Evolutionary conservation across 2,113 vertebrate genomes (phyloP).

Genomic region (Poeciliopsis turrubarensis): DNA sequence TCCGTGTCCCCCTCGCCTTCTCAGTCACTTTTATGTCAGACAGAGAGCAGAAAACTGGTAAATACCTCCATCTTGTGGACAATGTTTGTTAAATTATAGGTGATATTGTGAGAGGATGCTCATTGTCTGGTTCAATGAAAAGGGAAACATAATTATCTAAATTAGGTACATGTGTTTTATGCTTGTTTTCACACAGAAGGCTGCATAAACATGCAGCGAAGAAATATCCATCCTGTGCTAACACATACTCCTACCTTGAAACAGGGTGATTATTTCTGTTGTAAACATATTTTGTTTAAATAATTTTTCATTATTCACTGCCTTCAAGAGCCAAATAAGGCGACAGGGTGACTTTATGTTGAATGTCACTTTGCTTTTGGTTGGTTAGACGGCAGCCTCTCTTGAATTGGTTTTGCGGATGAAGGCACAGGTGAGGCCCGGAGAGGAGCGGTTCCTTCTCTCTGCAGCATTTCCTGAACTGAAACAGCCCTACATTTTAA

Average conservation of each 20-base stretch:
- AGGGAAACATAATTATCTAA: slow-evolving; percentile 7
- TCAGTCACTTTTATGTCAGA: slow-evolving; percentile 31
- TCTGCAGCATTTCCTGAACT: slow-evolving; percentile 65
- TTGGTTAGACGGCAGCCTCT: slow-evolving; percentile 81
- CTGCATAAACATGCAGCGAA: background rate
- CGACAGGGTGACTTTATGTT: slow-evolving; percentile 81
- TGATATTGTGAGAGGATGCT: slow-evolving; percentile 1
- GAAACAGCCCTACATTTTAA: slow-evolving; percentile 82
- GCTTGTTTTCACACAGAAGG: background rate
- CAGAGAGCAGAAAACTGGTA: slow-evolving; percentile 72
- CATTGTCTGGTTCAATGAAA: slow-evolving; percentile 7
- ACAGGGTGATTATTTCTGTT: slow-evolving; percentile 26
- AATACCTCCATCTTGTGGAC: slow-evolving; percentile 86
- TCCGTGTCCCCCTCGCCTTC: slow-evolving; percentile 17
- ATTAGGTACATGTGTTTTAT: background rate
- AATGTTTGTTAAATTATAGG: slow-evolving; percentile 14
- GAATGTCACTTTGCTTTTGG: slow-evolving; percentile 84
- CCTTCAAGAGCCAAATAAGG: slow-evolving; percentile 73
- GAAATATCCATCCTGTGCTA: background rate
- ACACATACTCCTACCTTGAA: background rate
- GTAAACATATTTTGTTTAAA: slow-evolving; percentile 71
- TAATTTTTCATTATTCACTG: slow-evolving; percentile 68
- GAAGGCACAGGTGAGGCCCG: slow-evolving; percentile 84
- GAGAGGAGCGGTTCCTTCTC: slow-evolving; percentile 70
- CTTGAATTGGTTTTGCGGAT: slow-evolving; percentile 82